Conservation (phyloP, 2,797 vertebrate genomes). For the Sebastes kiyomatsui region DNA sequence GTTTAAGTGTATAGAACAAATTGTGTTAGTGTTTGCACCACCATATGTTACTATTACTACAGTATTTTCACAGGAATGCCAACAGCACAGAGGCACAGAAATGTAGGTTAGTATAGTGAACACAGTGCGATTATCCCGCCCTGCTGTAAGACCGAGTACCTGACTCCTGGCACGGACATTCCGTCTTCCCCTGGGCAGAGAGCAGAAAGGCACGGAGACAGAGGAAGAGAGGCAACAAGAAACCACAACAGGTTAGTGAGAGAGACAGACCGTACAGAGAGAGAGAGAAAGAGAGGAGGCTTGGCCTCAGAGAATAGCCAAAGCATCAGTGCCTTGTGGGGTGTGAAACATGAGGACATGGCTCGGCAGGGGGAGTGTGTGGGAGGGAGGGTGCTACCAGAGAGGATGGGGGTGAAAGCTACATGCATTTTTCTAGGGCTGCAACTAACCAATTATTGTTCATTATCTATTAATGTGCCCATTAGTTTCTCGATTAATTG, state of each 20-base stretch:
- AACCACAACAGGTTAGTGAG: conserved; percentile 86
- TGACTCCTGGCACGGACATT: conserved; percentile 96
- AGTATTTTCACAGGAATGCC: conserved; percentile 23
- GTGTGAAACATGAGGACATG: conserved; percentile 39
- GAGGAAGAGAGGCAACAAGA: conserved; percentile 89
- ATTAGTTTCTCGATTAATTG: background rate
- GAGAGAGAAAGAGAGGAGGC: conserved; percentile 48
- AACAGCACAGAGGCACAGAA: conserved; percentile 59
- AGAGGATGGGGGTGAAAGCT: background rate
- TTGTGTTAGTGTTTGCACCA: conserved; percentile 22
- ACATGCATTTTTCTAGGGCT: background rate
- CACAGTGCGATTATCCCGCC: conserved; percentile 46
- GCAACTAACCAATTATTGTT: background rate
- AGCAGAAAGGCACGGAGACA: conserved; percentile 86
- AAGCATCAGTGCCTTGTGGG: conserved; percentile 62
- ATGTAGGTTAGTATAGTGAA: conserved; percentile 56
- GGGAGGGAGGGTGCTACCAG: conserved; percentile 7
- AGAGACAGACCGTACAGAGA: conserved; percentile 59
- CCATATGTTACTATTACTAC: background rate
- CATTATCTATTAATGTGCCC: background rate
- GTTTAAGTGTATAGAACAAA: conserved; percentile 4
- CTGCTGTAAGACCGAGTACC: conserved; percentile 85
- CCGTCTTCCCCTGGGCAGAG: conserved; percentile 95
- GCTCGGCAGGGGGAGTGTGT: conserved; percentile 9
- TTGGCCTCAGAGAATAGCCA: conserved; percentile 52